phyloP scores from a whole-genome alignment of 2,888 invertebrate species.

The Agonopterix alstromeriana region DNA sequence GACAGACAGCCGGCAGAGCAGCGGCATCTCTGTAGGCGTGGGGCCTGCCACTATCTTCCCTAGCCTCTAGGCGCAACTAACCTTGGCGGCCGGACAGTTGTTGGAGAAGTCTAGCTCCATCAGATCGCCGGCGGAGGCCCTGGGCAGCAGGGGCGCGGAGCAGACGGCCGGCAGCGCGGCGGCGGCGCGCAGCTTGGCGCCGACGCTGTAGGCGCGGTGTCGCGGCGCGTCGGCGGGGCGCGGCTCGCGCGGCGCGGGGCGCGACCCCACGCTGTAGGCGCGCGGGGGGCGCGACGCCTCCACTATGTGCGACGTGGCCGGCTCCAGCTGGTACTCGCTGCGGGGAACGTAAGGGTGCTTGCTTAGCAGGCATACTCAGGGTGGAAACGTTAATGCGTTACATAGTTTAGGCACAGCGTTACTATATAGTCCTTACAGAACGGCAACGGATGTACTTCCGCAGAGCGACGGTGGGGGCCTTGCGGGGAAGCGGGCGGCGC shows the following conservation, averaged over 20 bases:
- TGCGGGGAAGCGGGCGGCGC: too few species aligned
- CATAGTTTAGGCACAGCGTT: too few species aligned
- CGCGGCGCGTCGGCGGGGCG: conserved; percentile 40
- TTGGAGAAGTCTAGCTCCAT: conserved; percentile 82
- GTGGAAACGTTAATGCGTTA: too few species aligned
- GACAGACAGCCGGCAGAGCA: too few species aligned
- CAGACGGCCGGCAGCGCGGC: conserved; percentile 24
- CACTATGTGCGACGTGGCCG: conserved; percentile 84
- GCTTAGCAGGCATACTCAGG: neutral
- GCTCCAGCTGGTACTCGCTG: conserved; percentile 87
- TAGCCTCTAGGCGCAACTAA: conserved; percentile 5
- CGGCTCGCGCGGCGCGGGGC: conserved; percentile 73
- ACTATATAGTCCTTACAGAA: too few species aligned
- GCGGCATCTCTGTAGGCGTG: too few species aligned
- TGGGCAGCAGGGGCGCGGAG: conserved; percentile 59
- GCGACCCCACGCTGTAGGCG: conserved; percentile 91
- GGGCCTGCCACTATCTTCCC: too few species aligned
- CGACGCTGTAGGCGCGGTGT: conserved; percentile 87
- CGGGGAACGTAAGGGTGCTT: neutral
- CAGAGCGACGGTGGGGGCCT: too few species aligned
- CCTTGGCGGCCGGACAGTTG: conserved; percentile 43
- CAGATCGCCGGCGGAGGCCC: conserved; percentile 81
- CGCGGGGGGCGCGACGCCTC: conserved; percentile 80
- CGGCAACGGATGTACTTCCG: too few species aligned
- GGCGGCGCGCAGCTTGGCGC: conserved; percentile 40